Percentiles rank a stretch among this genome's conserved stretches.
Evolutionary conservation across 1,140 invertebrate genomes (phyloP).

Genomic region (Aleiodes sp.): DNA sequence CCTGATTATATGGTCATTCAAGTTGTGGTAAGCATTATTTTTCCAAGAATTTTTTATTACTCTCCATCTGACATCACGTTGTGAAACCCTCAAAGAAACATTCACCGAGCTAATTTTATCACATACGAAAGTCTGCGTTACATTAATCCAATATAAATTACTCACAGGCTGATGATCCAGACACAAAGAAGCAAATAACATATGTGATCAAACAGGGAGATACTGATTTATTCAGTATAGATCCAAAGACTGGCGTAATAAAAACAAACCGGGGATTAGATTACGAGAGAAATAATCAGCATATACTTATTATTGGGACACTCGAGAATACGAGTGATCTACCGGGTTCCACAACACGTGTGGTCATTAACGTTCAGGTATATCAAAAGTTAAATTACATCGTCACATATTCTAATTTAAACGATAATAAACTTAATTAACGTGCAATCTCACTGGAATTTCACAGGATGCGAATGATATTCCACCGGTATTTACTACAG

Average conservation of each 20-base stretch:
- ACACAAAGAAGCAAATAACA: slow-evolving; percentile 81
- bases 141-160: slow-evolving; percentile 15
- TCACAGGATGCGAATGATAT: slow-evolving; percentile 82
- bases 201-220: slow-evolving; percentile 85
- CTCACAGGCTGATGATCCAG: slow-evolving; percentile 78
- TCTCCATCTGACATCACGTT: not conserved
- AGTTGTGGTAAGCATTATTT: slow-evolving; percentile 68
- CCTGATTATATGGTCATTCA: slow-evolving; percentile 79
- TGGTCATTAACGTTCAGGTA: slow-evolving; percentile 81
- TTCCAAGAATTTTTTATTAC: not conserved
- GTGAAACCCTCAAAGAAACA: not conserved
- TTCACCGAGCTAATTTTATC: slow-evolving; percentile 33
- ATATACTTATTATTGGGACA: slow-evolving; percentile 82
- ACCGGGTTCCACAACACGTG: slow-evolving; percentile 77
- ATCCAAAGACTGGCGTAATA: slow-evolving; percentile 80
- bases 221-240: slow-evolving; percentile 83
- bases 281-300: slow-evolving; percentile 78
- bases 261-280: slow-evolving; percentile 80
- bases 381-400: slow-evolving; percentile 44
- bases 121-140: too few species aligned
- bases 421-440: not conserved
- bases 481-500: slow-evolving; percentile 83
- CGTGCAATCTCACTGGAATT: not conserved
- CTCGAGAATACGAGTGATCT: slow-evolving; percentile 78
- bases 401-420: slow-evolving; percentile 20